Evolutionary conservation across 2,113 vertebrate species (phyloP).

Genomic region (Neomonachus schauinslandi): DNA sequence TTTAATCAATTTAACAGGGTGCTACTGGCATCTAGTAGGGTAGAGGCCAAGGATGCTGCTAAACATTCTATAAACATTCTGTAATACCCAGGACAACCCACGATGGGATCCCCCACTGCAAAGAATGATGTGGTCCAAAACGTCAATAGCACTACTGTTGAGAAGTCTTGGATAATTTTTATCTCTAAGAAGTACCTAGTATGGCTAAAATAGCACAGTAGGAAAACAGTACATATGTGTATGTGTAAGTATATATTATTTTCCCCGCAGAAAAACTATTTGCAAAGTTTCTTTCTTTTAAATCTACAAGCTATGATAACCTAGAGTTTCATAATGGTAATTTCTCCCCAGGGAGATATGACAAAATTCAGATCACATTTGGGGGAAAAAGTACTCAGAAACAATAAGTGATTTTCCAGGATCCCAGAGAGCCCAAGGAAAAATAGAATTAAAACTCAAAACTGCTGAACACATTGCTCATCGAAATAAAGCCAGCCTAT

Average conservation of each 20-base stretch:
- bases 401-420: constrained; percentile 40
- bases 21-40: neutral
- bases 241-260: neutral
- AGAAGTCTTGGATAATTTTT: neutral
- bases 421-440: neutral
- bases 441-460: constrained; percentile 35
- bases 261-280: neutral
- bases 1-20: neutral
- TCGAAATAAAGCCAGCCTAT: neutral
- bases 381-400: neutral
- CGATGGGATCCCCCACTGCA: neutral
- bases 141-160: neutral
- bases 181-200: neutral
- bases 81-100: neutral
- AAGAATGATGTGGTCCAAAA: neutral
- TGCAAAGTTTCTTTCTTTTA: constrained; percentile 48
- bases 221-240: neutral
- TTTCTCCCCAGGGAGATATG: neutral
- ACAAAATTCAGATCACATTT: constrained; percentile 47
- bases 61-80: neutral
- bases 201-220: neutral
- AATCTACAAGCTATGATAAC: neutral
- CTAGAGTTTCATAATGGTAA: neutral
- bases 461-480: neutral
- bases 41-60: neutral